These are phyloP conservation scores for Urosaurus nigricauda DNA, from an alignment of 2,797 vertebrate genomes.

Conservation along the genomic window DNA sequence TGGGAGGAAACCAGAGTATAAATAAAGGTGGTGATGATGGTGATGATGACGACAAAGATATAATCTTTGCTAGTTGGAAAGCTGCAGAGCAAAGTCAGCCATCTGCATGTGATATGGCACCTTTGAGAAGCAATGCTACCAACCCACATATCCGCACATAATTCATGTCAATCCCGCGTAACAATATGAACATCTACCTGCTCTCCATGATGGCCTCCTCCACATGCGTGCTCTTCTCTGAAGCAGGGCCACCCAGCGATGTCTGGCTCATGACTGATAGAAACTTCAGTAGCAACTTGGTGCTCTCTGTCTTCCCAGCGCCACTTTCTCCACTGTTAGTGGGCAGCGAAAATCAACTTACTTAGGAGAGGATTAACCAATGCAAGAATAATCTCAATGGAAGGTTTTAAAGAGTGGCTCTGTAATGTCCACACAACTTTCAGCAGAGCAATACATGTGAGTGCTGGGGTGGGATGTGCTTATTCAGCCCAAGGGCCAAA, in stretches of 20 bases:
- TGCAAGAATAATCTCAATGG: not conserved
- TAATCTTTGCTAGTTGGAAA: not conserved
- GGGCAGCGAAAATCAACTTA: constrained; percentile 27
- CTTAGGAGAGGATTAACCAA: not conserved
- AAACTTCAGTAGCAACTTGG: constrained; percentile 91
- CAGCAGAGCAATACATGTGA: not conserved
- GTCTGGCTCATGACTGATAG: constrained; percentile 93
- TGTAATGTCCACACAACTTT: constrained; percentile 10
- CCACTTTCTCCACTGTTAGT: constrained; percentile 89
- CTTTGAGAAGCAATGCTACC: not conserved
- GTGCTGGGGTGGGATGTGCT: not conserved
- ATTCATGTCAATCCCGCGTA: not conserved
- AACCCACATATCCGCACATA: too few species aligned
- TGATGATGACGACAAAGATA: too few species aligned
- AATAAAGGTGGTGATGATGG: too few species aligned
- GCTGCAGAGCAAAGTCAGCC: not conserved
- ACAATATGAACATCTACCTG: constrained; percentile 79
- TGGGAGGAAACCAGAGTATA: too few species aligned
- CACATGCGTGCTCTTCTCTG: constrained; percentile 86
- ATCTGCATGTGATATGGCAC: not conserved
- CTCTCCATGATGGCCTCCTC: constrained; percentile 93
- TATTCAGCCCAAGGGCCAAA: too few species aligned
- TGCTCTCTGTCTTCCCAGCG: constrained; percentile 95
- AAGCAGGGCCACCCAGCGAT: constrained; percentile 79
- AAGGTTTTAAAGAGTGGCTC: not conserved